Percentiles rank a stretch among this genome's conserved stretches.
Conservation (phyloP, 1,140 invertebrate genomes). For the Mycetomoellerius zeteki region DNA sequence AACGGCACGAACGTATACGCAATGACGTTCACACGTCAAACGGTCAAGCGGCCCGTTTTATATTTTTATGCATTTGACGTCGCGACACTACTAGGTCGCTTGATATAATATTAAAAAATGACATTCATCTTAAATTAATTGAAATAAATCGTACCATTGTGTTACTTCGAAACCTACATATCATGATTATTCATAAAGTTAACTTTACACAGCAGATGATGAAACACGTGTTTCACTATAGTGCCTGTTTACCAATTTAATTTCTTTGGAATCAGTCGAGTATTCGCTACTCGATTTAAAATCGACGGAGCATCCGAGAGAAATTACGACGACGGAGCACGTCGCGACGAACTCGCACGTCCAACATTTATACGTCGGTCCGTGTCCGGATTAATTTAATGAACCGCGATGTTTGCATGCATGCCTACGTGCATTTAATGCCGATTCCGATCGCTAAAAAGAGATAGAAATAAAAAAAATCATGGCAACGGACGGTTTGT, state of each 20-base stretch:
- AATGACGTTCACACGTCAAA: too few relatives aligned
- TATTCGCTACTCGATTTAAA: constrained; percentile 73
- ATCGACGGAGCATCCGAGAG: constrained; percentile 67
- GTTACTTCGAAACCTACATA: neutral
- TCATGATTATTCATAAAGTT: constrained; percentile 20
- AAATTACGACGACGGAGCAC: constrained; percentile 76
- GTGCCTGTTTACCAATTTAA: constrained; percentile 56
- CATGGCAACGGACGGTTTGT: constrained; percentile 30
- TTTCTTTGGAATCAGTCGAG: constrained; percentile 65
- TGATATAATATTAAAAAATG: neutral
- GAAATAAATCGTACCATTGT: neutral
- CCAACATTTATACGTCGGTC: constrained; percentile 74
- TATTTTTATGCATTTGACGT: too few relatives aligned
- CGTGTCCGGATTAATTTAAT: constrained; percentile 82
- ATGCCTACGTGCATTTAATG: constrained; percentile 74
- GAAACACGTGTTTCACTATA: neutral
- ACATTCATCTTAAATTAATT: constrained; percentile 22
- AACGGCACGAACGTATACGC: too few relatives aligned
- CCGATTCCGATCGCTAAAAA: constrained; percentile 60
- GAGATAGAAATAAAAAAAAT: constrained; percentile 35
- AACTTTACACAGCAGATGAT: neutral
- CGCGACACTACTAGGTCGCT: too few relatives aligned
- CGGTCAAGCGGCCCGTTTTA: too few relatives aligned
- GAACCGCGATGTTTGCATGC: constrained; percentile 80
- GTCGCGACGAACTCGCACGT: constrained; percentile 69